phyloP scores from a whole-genome alignment of 2,797 vertebrate genomes.

The Malacoctenus gilli region DNA sequence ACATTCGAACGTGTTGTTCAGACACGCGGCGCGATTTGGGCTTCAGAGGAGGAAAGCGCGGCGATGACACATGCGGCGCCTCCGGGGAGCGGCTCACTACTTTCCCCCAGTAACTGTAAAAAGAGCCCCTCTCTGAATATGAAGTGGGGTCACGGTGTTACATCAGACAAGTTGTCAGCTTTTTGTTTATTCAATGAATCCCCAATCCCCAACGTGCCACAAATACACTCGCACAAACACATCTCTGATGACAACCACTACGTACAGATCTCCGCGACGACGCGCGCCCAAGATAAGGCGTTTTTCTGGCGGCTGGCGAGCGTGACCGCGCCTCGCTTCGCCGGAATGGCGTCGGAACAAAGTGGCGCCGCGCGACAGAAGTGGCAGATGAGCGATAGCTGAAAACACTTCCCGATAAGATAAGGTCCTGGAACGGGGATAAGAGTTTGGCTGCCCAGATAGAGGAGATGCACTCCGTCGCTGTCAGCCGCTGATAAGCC shows the following conservation, averaged over 20 bases:
- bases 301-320: constrained; percentile 49
- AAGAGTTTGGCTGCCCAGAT: constrained; percentile 66
- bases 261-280: constrained; percentile 66
- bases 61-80: constrained; percentile 76
- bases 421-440: constrained; percentile 75
- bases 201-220: constrained; percentile 75
- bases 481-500: constrained; percentile 73
- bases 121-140: constrained; percentile 75
- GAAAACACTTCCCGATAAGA: constrained; percentile 68
- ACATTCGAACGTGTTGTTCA: constrained; percentile 72
- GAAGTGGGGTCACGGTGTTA: constrained; percentile 80
- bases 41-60: constrained; percentile 74
- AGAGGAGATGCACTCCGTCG: constrained; percentile 56
- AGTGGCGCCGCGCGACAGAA: constrained; percentile 54
- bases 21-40: constrained; percentile 73
- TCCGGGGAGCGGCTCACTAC: constrained; percentile 72
- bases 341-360: constrained; percentile 67
- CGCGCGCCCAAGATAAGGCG: constrained; percentile 57
- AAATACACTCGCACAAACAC: constrained; percentile 74
- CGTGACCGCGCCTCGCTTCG: constrained; percentile 53
- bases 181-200: constrained; percentile 84
- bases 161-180: constrained; percentile 82
- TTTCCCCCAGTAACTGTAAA: constrained; percentile 79
- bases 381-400: constrained; percentile 61
- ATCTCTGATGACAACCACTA: constrained; percentile 78